Evolutionary conservation across 2,113 vertebrate species (phyloP).

Genomic region (Muntiacus muntjak): DNA sequence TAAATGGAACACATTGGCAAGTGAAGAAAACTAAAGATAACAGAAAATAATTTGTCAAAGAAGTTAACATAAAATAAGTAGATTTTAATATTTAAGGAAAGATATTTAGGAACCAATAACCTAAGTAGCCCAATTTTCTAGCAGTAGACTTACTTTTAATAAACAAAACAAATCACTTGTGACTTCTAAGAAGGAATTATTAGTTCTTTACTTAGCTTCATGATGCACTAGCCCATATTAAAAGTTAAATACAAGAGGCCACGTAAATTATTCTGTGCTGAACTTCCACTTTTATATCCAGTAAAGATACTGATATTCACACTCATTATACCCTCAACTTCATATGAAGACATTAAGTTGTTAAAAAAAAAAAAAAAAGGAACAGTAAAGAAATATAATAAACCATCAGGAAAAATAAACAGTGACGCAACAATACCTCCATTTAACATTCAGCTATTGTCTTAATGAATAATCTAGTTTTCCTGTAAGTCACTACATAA

Average conservation of each 20-base stretch:
- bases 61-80: background rate
- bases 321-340: background rate
- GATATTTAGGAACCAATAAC: background rate
- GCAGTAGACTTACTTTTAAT: constrained; percentile 1
- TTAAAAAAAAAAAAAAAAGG: background rate
- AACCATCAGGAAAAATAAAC: constrained; percentile 25
- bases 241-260: background rate
- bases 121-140: background rate
- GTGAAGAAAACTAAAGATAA: background rate
- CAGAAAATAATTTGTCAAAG: background rate
- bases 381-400: constrained; percentile 36
- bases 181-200: background rate
- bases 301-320: background rate
- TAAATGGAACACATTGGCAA: background rate
- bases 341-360: background rate
- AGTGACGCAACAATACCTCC: background rate
- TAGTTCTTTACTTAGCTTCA: constrained; percentile 22
- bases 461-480: constrained; percentile 32
- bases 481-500: constrained; percentile 40
- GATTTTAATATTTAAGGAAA: constrained; percentile 15
- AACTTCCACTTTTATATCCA: background rate
- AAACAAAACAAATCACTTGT: constrained; percentile 1
- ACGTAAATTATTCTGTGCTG: background rate
- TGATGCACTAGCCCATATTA: background rate
- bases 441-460: constrained; percentile 26